Conservation (phyloP, 1,140 invertebrate species). For the Drosophila ambigua region DNA sequence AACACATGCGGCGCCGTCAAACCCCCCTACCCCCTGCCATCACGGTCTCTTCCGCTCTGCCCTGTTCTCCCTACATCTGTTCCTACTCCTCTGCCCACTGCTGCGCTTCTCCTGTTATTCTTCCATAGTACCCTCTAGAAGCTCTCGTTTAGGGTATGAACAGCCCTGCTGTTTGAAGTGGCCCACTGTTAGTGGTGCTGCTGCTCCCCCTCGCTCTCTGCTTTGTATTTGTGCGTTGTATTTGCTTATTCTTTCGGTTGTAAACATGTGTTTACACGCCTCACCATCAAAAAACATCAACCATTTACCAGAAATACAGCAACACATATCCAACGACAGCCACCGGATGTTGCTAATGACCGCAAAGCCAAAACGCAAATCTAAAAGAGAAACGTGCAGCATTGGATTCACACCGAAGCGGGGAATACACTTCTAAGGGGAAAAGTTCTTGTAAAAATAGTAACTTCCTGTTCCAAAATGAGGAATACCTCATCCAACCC, state of each 20-base stretch:
- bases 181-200: conserved; percentile 33
- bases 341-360: conserved; percentile 76
- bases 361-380: conserved; percentile 57
- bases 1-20: conserved; percentile 50
- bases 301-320: no score
- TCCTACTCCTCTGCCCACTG: not conserved
- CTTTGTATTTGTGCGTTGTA: conserved; percentile 21
- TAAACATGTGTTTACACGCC: conserved; percentile 78
- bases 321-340: no score
- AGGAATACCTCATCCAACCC: no score
- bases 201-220: conserved; percentile 4
- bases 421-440: not conserved
- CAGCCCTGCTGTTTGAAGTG: not conserved
- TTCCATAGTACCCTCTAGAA: no score
- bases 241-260: conserved; percentile 48
- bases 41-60: no score
- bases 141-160: no score
- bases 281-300: conserved; percentile 33
- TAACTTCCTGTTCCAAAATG: no score
- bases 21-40: no score
- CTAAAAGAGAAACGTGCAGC: conserved; percentile 22
- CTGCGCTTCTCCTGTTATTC: no score
- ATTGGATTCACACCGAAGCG: conserved; percentile 11
- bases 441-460: no score
- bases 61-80: not conserved